Base-by-base conservation (phyloP, 2,888 invertebrate species). In the Cheilosia soror region DNA sequence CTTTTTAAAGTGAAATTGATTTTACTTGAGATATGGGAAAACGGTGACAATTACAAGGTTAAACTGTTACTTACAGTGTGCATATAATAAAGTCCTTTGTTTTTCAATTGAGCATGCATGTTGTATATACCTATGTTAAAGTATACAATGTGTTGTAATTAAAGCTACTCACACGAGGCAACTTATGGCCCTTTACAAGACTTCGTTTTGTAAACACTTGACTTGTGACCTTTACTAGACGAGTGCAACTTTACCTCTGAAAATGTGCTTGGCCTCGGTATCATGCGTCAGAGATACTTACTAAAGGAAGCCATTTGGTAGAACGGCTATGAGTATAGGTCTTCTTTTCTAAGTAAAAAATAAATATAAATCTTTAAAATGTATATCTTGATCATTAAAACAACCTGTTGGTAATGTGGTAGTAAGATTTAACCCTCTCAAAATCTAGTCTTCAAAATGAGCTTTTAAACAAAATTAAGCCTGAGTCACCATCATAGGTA, bases 371-470 rank as follows among this genome's bases (percentile, higher is more conserved):
- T 25, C 5, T 49, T 49, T 25, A 0, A 4, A 3, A 25, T 11
- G 7, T 25, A 1, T 40, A 5, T 5, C 6, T 20, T 42, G 25
- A 6, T 37, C 25, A 5, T 15, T 5, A 29, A 53, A n/a, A 53
- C 29, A n/a, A 68, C 68, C 68, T 68, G 68, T 68, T 55, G 68
- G 29, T 49, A 15, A 5, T 4, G 6, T 5, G 29, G 13, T 11
- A 27, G 27, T 4, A 31, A 25, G 25, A 6, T n/a, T 15, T 5
- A 44, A 5, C 25, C 11, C 15, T 5, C 5, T 6, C 2, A 44
- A 15, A 29, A 13, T 15, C n/a, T 7, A 5, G 11, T 62, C 7
- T 15, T n/a, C n/a, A 47, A 47, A 37, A 37, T 37, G 37, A 37
- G 11, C 37, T 11, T 11, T 37, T 11, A 15, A 44, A 44, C n/a